These are phyloP conservation scores for Fulica atra DNA, from an alignment of 2,113 vertebrate genomes.

Conservation along the genomic window DNA sequence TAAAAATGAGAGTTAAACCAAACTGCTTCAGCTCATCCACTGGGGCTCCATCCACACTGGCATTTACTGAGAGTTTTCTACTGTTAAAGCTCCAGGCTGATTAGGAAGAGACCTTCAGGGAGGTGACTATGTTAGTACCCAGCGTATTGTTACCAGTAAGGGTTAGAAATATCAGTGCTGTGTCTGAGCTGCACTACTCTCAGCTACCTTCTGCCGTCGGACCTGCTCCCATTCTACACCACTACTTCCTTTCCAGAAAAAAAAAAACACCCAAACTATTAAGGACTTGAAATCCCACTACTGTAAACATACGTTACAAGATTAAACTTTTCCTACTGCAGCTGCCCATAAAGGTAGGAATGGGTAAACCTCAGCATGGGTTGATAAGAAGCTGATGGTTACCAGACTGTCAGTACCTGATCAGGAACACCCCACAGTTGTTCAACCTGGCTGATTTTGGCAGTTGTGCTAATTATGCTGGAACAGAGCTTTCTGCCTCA, in stretches of 20 bases:
- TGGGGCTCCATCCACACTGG: not conserved
- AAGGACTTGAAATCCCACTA: not conserved
- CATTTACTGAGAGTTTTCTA: not conserved
- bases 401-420: not conserved
- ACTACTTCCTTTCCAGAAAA: not conserved
- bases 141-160: not conserved
- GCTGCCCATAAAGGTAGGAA: not conserved
- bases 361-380: not conserved
- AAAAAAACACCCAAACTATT: not conserved
- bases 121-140: not conserved
- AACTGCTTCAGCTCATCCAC: not conserved
- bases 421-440: not conserved
- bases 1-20: not conserved
- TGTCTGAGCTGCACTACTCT: not conserved
- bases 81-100: not conserved
- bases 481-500: not conserved
- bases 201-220: not conserved
- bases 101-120: rapidly evolving
- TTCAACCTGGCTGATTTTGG: not conserved
- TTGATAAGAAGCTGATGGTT: not conserved
- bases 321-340: not conserved
- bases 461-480: not conserved
- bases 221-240: not conserved
- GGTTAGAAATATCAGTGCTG: not conserved
- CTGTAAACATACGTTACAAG: not conserved